These are phyloP conservation scores for Andrena bucephala DNA, from an alignment of 2,888 invertebrate genomes.

Conservation along the genomic window DNA sequence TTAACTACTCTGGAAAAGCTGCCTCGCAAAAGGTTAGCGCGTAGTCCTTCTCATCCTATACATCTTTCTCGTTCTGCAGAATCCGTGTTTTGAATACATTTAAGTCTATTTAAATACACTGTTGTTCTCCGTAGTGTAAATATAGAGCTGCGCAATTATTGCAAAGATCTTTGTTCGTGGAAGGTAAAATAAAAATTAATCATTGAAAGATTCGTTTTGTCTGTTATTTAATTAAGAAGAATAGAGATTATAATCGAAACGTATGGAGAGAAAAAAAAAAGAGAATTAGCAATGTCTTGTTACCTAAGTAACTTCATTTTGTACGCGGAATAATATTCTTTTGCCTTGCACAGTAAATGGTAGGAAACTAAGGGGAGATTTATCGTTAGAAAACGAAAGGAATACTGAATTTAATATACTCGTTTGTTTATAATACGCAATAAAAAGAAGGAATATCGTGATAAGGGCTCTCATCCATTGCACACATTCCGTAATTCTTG, in stretches of 20 bases:
- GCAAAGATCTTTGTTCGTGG: constrained; percentile 79
- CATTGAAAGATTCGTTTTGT: constrained; percentile 71
- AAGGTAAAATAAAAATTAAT: constrained; percentile 75
- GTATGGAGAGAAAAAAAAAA: background rate
- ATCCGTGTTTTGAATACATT: constrained; percentile 92
- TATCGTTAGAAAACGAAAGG: constrained; percentile 15
- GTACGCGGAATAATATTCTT: constrained; percentile 25
- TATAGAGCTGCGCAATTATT: constrained; percentile 78
- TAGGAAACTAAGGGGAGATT: constrained; percentile 11
- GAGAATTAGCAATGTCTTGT: constrained; percentile 24
- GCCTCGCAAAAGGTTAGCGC: constrained; percentile 97
- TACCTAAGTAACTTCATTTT: constrained; percentile 34
- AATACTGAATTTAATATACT: constrained; percentile 45
- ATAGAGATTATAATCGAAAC: constrained; percentile 10
- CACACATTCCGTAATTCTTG: constrained; percentile 67
- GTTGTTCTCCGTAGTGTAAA: constrained; percentile 81
- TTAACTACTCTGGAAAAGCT: constrained; percentile 94
- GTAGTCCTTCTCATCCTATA: constrained; percentile 99
- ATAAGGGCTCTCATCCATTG: constrained; percentile 40
- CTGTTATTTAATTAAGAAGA: constrained; percentile 25
- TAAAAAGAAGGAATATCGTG: background rate
- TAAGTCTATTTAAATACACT: constrained; percentile 79
- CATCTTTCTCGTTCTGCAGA: constrained; percentile 98
- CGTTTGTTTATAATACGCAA: constrained; percentile 15
- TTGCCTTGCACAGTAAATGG: constrained; percentile 39